Conservation (phyloP, 2,888 invertebrate genomes). For the Crocallis elinguaria region DNA sequence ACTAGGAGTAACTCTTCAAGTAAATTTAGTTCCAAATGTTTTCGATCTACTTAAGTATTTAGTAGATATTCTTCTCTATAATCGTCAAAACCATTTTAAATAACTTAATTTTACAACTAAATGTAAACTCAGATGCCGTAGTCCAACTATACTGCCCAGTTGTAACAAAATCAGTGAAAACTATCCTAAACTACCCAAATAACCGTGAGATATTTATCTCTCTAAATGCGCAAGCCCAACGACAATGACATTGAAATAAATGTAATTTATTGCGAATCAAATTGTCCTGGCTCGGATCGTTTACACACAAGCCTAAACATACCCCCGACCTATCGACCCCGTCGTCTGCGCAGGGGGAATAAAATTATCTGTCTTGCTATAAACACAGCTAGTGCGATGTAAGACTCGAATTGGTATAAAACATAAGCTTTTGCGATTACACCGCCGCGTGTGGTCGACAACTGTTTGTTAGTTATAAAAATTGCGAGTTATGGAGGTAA, state of each 20-base stretch:
- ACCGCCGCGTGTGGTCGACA: too few species aligned
- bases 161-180: neutral
- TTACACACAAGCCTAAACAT: constrained; percentile 72
- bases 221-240: constrained; percentile 45
- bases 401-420: constrained; percentile 50
- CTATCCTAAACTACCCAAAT: neutral
- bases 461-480: too few species aligned
- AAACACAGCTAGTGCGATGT: constrained; percentile 60
- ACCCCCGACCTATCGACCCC: constrained; percentile 61
- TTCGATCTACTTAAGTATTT: too few species aligned
- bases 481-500: too few species aligned
- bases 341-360: constrained; percentile 63
- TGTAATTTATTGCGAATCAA: constrained; percentile 74
- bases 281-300: constrained; percentile 68
- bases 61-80: too few species aligned
- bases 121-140: too few species aligned
- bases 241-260: constrained; percentile 62
- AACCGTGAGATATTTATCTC: constrained; percentile 13
- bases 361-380: constrained; percentile 69
- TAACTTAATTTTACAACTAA: too few species aligned
- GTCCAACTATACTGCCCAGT: neutral
- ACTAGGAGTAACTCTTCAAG: too few species aligned
- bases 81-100: too few species aligned
- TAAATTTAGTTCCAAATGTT: too few species aligned
- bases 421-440: constrained; percentile 30